A percentile compares a stretch with the other conserved stretches of the same genome.
Evolutionary conservation across 2,888 invertebrate genomes (phyloP).

Genomic region (Onchidella celtica): DNA sequence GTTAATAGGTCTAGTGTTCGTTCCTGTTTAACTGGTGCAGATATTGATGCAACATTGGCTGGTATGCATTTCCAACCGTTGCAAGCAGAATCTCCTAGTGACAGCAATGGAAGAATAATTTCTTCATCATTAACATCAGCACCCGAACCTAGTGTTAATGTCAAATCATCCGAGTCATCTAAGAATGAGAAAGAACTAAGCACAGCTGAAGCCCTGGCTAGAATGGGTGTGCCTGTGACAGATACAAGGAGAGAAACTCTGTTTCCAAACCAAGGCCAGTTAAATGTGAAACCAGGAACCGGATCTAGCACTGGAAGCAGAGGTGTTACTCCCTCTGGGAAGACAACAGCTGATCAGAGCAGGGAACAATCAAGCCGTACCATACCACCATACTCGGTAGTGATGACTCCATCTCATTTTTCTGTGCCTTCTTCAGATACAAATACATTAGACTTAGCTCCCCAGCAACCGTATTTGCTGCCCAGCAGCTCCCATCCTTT

Average conservation of each 20-base stretch:
- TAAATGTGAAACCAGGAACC: too few relatives aligned
- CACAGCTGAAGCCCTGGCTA: not conserved
- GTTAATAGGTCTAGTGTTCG: too few relatives aligned
- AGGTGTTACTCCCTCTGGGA: too few relatives aligned
- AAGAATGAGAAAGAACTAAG: slow-evolving; percentile 16
- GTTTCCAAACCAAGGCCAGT: not conserved
- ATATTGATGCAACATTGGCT: not conserved
- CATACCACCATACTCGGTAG: not conserved
- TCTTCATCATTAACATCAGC: slow-evolving; percentile 11
- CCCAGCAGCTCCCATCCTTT: not conserved
- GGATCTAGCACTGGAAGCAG: too few relatives aligned
- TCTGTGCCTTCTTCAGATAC: not conserved
- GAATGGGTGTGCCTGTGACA: not conserved
- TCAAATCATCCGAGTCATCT: not conserved
- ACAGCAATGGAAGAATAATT: not conserved
- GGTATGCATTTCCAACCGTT: not conserved
- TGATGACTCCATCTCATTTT: not conserved
- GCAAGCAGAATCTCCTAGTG: not conserved
- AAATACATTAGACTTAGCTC: too few relatives aligned
- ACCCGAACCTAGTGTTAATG: not conserved
- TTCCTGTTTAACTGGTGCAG: not conserved
- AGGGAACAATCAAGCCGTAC: not conserved
- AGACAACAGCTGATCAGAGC: not conserved
- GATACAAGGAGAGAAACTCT: not conserved
- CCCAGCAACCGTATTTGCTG: not conserved